Evolutionary conservation across 1,140 invertebrate species (phyloP).

Genomic region (Drosophila bipectinata): DNA sequence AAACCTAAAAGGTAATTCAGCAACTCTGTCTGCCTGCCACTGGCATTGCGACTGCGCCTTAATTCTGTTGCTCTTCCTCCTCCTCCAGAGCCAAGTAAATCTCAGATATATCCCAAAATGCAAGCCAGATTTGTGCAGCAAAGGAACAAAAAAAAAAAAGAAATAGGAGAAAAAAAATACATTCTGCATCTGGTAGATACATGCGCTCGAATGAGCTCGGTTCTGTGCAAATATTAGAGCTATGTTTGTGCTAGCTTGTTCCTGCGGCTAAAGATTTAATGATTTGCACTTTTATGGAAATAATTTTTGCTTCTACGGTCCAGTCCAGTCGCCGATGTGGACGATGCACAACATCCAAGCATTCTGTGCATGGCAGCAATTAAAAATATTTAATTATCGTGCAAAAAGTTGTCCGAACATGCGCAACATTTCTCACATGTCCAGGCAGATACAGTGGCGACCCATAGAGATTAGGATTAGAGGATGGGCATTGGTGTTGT

Average conservation of each 20-base stretch:
- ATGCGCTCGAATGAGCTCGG: slow-evolving; percentile 51
- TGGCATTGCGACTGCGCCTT: slow-evolving; percentile 76
- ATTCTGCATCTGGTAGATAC: slow-evolving; percentile 69
- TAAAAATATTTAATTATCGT: slow-evolving; percentile 83
- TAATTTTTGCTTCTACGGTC: slow-evolving; percentile 60
- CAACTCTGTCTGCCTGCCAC: slow-evolving; percentile 33
- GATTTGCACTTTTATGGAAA: slow-evolving; percentile 82
- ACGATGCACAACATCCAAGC: slow-evolving; percentile 17
- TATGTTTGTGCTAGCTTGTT: slow-evolving; percentile 56
- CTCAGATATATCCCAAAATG: slow-evolving; percentile 81
- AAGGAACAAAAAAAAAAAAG: background rate
- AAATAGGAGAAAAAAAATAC: slow-evolving; percentile 23
- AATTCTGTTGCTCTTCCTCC: slow-evolving; percentile 57
- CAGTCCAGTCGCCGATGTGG: too few relatives aligned
- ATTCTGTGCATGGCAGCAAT: slow-evolving; percentile 81
- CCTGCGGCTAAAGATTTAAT: slow-evolving; percentile 74
- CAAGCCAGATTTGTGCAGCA: slow-evolving; percentile 55
- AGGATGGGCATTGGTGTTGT: slow-evolving; percentile 4
- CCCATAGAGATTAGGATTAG: slow-evolving; percentile 17
- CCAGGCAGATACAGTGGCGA: slow-evolving; percentile 24
- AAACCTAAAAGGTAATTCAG: slow-evolving; percentile 6
- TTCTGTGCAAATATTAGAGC: slow-evolving; percentile 75
- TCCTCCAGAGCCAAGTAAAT: slow-evolving; percentile 62
- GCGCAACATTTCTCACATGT: slow-evolving; percentile 80
- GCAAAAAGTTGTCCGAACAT: slow-evolving; percentile 79